A percentile compares a stretch with the other conserved stretches of the same genome.
Evolutionary conservation across 64 coral and sea anemone genomes (phyloP).

Genomic region (Stylophora pistillata): DNA sequence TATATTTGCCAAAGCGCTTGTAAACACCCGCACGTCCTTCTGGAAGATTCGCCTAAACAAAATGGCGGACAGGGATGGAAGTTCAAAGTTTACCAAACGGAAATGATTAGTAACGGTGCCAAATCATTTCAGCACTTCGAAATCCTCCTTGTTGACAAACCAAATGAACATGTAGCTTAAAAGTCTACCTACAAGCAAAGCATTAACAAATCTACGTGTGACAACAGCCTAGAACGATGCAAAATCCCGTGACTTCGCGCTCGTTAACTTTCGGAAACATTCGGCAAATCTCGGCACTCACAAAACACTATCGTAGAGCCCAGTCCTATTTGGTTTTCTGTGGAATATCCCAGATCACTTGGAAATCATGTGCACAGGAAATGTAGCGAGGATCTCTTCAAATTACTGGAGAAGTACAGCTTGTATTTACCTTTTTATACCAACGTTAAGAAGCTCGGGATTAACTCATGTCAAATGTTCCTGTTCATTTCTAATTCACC

Average conservation of each 20-base stretch:
- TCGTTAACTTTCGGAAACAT: background rate
- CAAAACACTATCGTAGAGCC: too few relatives aligned
- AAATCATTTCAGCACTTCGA: background rate
- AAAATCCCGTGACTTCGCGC: background rate
- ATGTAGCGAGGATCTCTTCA: too few relatives aligned
- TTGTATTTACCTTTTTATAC: too few relatives aligned
- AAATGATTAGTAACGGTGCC: background rate
- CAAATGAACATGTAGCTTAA: background rate
- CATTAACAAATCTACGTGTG: background rate
- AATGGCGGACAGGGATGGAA: background rate
- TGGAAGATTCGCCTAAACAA: background rate
- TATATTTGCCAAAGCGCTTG: background rate
- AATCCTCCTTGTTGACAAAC: background rate
- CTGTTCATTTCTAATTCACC: too few relatives aligned
- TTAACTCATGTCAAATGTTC: too few relatives aligned
- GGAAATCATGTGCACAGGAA: too few relatives aligned
- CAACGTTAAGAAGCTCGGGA: too few relatives aligned
- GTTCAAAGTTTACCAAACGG: background rate
- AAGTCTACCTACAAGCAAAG: background rate
- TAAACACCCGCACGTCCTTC: background rate
- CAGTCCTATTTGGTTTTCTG: too few relatives aligned
- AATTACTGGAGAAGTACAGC: too few relatives aligned
- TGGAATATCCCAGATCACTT: too few relatives aligned
- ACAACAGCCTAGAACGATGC: background rate
- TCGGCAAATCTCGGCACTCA: background rate